Base-by-base conservation (phyloP, 2,797 vertebrate species). In the Phalanger gymnotis region DNA sequence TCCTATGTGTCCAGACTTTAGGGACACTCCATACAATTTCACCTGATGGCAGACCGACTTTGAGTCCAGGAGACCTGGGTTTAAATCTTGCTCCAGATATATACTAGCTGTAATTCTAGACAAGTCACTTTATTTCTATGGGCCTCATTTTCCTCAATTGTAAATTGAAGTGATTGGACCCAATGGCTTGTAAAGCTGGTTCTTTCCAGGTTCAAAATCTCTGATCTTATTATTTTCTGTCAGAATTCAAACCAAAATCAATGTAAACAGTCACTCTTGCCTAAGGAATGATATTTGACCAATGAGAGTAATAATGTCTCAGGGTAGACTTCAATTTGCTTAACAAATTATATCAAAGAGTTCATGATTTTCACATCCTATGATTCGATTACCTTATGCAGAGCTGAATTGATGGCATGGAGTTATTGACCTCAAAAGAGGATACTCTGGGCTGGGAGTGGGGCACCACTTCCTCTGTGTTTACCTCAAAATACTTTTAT, bases 361-460 rank as follows among this genome's bases (percentile, higher is more conserved):
- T 90, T 22, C 90, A 27, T 52, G 5, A 52, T 53, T 96, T 96
- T 96, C 55, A 94, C 95, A 96, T 87, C 34, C 34, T n/a, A 25
- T 40, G 40, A 81, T 81, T 57, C 92, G 5, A 34, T 91, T 92
- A 16, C 22, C 93, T 92, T 93, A 14, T 91, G 94, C n/a, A 94
- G 19, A 53, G 89, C 14, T 81, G 25, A 94, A 93, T 91, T 97
- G 92, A 97, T 56, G 40, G 66, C 91, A 97, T 54, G 87, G 56
- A 27, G 90, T 94, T 92, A 92, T 1, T 96, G 13, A 95, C 14
- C 13, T 95, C 95, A 57, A 22, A 92, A 81, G 0, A 47, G 66
- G 22, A 31, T 47, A 56, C 2, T 93, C 19, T 54, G 53, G 95
- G 13, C 58, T 93, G 1, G 91, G 53, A 93, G 91, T 89, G 47